phyloP scores from a whole-genome alignment of 1,140 invertebrate species.

The Ylistrum balloti region DNA sequence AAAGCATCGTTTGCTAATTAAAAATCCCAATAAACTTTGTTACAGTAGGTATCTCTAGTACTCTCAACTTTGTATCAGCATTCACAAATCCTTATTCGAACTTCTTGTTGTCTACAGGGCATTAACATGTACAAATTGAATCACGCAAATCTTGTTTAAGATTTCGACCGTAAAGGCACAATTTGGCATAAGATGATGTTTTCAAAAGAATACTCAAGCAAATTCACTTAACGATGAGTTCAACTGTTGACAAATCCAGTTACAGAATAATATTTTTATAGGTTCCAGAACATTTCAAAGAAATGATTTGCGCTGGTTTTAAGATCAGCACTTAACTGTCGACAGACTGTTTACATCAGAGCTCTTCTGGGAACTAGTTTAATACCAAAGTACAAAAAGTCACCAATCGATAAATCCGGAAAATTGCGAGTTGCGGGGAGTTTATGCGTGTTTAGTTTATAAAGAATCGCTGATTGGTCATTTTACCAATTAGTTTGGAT shows the following conservation, averaged over 20 bases:
- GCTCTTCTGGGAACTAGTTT: background rate
- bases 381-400: background rate
- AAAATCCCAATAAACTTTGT: no score
- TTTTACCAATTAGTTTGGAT: background rate
- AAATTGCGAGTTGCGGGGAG: background rate
- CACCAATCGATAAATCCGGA: background rate
- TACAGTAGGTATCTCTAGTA: no score
- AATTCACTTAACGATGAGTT: background rate
- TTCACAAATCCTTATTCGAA: background rate
- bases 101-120: background rate
- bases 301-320: background rate
- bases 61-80: no score
- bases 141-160: background rate
- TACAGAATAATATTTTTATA: background rate
- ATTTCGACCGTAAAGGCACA: background rate
- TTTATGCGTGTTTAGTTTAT: no score
- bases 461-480: background rate
- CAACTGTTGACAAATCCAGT: background rate
- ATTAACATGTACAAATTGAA: background rate
- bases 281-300: background rate
- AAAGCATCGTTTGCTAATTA: no score
- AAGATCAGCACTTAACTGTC: conserved; percentile 26
- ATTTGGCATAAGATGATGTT: background rate
- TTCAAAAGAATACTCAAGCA: background rate
- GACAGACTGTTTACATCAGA: background rate